phyloP scores from a whole-genome alignment of 2,797 vertebrate genomes.

The Tauraco hartlaubi region DNA sequence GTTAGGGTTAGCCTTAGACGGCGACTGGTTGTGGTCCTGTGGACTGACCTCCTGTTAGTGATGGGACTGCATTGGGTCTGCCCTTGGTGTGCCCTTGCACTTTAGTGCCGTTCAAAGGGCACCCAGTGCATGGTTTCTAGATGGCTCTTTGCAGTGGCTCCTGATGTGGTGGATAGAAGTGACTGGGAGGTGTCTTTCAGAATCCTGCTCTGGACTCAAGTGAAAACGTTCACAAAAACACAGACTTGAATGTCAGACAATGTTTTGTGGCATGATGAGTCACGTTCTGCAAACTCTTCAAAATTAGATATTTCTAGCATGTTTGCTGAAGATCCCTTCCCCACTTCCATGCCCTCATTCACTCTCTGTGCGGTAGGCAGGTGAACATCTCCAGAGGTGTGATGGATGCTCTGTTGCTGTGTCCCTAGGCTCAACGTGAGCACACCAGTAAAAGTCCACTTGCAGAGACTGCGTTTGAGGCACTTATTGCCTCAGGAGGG shows the following conservation, averaged over 20 bases:
- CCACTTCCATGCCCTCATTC: accelerated
- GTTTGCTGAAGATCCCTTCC: background rate
- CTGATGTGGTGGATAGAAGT: background rate
- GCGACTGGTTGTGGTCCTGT: background rate
- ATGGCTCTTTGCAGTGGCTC: background rate
- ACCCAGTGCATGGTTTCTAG: accelerated
- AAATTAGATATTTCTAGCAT: accelerated
- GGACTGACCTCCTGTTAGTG: no score
- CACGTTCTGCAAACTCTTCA: background rate
- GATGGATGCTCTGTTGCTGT: background rate
- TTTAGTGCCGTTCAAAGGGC: background rate
- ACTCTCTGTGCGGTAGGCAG: background rate
- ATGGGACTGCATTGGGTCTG: background rate
- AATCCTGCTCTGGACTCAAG: background rate
- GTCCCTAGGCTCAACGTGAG: accelerated
- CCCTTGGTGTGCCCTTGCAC: background rate
- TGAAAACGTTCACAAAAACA: background rate
- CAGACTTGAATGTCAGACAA: accelerated
- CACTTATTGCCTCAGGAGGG: accelerated
- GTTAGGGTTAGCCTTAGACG: background rate
- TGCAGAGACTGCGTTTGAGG: accelerated
- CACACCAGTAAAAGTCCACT: background rate
- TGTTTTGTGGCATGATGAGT: accelerated
- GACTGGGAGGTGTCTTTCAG: background rate
- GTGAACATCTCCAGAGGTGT: background rate